Conservation (phyloP, 2,888 invertebrate genomes). For the Idaea aversata region DNA sequence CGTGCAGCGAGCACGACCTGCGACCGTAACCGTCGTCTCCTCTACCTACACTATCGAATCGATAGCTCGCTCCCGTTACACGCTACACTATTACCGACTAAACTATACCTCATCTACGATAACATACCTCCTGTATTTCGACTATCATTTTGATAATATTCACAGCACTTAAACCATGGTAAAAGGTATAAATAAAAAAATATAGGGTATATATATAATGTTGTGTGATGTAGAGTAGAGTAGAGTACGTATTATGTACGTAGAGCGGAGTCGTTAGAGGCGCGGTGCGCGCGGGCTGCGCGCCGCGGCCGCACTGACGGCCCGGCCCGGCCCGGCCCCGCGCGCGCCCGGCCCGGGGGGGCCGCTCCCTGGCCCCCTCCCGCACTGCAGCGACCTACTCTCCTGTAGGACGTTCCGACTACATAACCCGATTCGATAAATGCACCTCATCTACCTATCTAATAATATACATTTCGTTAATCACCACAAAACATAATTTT, state of each 20-base stretch:
- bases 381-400: constrained; percentile 55
- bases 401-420: constrained; percentile 62
- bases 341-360: constrained; percentile 28
- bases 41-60: constrained; percentile 8
- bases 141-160: constrained; percentile 58
- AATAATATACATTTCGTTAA: too few relatives aligned
- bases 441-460: constrained; percentile 43
- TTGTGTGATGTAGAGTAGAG: constrained; percentile 18
- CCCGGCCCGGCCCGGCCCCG: constrained; percentile 55
- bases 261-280: constrained; percentile 32
- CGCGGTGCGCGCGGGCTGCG: constrained; percentile 72
- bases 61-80: not conserved
- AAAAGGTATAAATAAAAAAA: constrained; percentile 33
- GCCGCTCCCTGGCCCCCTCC: constrained; percentile 29
- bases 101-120: constrained; percentile 9
- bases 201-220: constrained; percentile 24
- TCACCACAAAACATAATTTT: too few relatives aligned
- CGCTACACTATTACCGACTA: constrained; percentile 21
- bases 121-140: constrained; percentile 74
- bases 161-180: constrained; percentile 2
- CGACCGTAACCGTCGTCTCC: constrained; percentile 7
- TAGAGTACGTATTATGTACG: constrained; percentile 35
- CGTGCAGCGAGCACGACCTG: not conserved
- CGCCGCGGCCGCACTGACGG: constrained; percentile 75
- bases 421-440: constrained; percentile 64